Conservation (phyloP, 2,888 invertebrate genomes). For the Furcula furcula region DNA sequence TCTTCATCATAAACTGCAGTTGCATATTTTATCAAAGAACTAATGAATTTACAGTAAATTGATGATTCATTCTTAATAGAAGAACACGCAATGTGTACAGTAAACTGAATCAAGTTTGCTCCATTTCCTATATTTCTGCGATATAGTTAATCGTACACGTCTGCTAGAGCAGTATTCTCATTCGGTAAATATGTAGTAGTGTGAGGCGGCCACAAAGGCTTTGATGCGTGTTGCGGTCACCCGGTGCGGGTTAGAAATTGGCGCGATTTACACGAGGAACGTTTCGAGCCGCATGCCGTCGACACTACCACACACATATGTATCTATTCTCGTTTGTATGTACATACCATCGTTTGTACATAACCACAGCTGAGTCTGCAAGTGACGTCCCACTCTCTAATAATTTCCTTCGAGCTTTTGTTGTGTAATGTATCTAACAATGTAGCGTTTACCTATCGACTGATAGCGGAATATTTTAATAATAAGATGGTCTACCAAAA, state of each 20-base stretch:
- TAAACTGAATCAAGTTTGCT: slow-evolving; percentile 9
- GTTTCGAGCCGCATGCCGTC: slow-evolving; percentile 42
- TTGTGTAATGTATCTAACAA: slow-evolving; percentile 6
- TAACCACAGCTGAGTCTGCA: slow-evolving; percentile 14
- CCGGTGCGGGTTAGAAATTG: slow-evolving; percentile 71
- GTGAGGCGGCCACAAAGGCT: slow-evolving; percentile 62
- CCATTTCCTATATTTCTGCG: slow-evolving; percentile 34
- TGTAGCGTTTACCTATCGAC: background rate
- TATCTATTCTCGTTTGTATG: slow-evolving; percentile 9
- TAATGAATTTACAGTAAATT: no score
- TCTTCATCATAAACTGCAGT: no score
- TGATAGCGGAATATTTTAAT: background rate
- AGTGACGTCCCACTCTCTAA: slow-evolving; percentile 9
- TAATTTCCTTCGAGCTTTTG: slow-evolving; percentile 4
- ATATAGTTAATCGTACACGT: slow-evolving; percentile 38
- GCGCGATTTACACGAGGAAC: slow-evolving; percentile 62
- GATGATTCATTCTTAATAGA: no score
- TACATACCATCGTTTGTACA: slow-evolving; percentile 14
- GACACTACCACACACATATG: slow-evolving; percentile 13
- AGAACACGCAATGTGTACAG: no score
- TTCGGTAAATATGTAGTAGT: slow-evolving; percentile 52
- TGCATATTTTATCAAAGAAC: no score
- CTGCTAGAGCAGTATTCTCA: slow-evolving; percentile 36
- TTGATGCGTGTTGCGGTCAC: slow-evolving; percentile 74
- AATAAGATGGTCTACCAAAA: background rate